Evolutionary conservation across 1,140 invertebrate species (phyloP).

Genomic region (Zaprionus davidi): DNA sequence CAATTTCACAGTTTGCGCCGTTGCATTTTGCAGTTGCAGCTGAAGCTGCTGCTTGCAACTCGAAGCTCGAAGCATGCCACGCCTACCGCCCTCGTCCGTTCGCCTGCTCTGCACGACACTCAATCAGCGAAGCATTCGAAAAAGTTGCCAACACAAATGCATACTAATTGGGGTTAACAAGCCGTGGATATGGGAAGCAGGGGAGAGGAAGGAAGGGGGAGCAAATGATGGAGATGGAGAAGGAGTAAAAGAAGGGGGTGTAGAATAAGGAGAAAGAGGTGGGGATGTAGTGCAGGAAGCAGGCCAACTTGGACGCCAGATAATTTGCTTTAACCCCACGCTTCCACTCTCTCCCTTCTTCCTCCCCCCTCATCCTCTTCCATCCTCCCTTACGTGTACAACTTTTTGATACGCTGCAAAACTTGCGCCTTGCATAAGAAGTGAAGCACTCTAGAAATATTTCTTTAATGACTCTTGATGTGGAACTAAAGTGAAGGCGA

Average conservation of each 20-base stretch:
- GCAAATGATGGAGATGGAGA: too few relatives aligned
- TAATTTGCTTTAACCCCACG: constrained; percentile 20
- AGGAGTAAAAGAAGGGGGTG: not conserved
- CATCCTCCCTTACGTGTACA: not conserved
- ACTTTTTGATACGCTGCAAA: not conserved
- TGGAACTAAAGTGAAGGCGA: not conserved
- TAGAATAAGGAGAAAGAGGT: not conserved
- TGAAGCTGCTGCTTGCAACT: constrained; percentile 1
- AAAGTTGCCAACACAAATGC: constrained; percentile 52
- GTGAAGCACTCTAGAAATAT: not conserved
- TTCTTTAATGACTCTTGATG: constrained; percentile 1
- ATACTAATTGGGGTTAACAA: constrained; percentile 79
- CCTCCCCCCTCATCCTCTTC: not conserved
- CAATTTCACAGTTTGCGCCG: constrained; percentile 11
- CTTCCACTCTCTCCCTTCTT: not conserved
- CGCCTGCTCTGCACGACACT: constrained; percentile 21
- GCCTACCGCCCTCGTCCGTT: constrained; percentile 1
- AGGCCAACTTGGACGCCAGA: not conserved
- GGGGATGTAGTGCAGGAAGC: not conserved
- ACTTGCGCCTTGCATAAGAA: not conserved
- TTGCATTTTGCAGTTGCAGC: constrained; percentile 16
- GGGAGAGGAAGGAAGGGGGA: not conserved
- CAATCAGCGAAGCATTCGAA: constrained; percentile 43
- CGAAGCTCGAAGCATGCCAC: constrained; percentile 6
- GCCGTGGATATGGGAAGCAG: constrained; percentile 5